A percentile compares a stretch with the other conserved stretches of the same genome.
These are phyloP conservation scores for Gulo gulo DNA, from an alignment of 2,113 vertebrate species.

Conservation along the genomic window DNA sequence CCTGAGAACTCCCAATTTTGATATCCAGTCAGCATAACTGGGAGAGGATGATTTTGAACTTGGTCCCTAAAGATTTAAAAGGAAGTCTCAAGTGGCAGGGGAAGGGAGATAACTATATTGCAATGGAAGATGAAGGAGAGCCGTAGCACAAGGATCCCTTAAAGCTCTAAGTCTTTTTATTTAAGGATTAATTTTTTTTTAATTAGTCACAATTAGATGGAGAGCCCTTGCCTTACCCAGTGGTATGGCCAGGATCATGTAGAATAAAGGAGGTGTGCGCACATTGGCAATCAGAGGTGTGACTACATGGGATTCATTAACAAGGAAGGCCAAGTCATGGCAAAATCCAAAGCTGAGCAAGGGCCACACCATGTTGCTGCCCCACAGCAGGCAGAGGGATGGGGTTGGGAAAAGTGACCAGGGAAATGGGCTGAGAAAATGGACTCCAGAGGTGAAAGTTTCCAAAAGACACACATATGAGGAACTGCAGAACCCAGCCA, in stretches of 20 bases:
- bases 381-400: background rate
- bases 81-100: background rate
- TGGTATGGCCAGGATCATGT: rapidly evolving
- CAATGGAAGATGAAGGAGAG: background rate
- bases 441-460: background rate
- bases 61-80: background rate
- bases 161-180: background rate
- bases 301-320: background rate
- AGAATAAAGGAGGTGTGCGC: background rate
- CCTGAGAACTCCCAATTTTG: background rate
- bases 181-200: background rate
- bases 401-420: background rate
- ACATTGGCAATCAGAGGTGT: background rate
- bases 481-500: background rate
- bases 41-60: background rate
- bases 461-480: background rate
- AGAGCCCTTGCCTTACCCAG: background rate
- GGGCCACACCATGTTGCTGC: background rate
- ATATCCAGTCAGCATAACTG: background rate
- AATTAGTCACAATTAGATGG: background rate
- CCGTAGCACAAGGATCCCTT: background rate
- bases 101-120: background rate
- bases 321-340: background rate
- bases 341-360: background rate
- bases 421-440: background rate